A percentile compares a stretch with the other conserved stretches of the same genome.
phyloP scores from a whole-genome alignment of 2,113 vertebrate species.

The Desmodus rotundus region DNA sequence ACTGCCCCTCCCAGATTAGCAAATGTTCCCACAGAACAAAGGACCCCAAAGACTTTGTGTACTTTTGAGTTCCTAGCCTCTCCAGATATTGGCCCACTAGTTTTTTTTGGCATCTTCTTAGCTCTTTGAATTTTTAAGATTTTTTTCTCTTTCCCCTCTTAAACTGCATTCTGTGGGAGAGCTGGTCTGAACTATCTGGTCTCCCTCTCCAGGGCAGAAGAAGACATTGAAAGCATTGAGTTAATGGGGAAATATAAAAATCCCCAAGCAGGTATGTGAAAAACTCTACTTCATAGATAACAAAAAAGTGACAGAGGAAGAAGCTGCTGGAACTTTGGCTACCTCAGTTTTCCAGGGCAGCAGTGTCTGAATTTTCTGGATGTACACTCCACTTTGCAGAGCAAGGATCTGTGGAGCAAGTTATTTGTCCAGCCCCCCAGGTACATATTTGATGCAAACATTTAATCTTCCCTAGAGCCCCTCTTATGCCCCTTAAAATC shows the following conservation, averaged over 20 bases:
- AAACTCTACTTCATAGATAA: background rate
- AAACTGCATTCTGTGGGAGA: too few relatives aligned
- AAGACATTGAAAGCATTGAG: too few relatives aligned
- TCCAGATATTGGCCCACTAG: background rate
- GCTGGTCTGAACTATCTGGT: background rate
- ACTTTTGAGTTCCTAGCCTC: too few relatives aligned
- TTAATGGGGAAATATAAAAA: background rate
- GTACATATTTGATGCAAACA: background rate
- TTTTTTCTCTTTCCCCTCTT: too few relatives aligned
- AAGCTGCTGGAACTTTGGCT: too few relatives aligned
- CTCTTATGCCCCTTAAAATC: background rate
- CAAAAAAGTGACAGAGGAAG: background rate
- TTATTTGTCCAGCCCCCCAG: background rate
- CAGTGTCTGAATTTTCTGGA: background rate
- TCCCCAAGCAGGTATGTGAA: background rate
- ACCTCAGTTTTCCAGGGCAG: background rate
- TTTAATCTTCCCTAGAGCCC: background rate
- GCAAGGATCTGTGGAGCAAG: background rate
- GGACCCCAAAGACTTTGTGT: background rate
- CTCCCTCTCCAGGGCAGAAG: background rate
- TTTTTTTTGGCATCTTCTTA: too few relatives aligned
- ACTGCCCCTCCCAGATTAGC: background rate
- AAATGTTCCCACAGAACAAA: background rate
- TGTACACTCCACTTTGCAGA: background rate
- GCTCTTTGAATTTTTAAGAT: too few relatives aligned